phyloP scores from a whole-genome alignment of 2,113 vertebrate genomes.

The Menura novaehollandiae region DNA sequence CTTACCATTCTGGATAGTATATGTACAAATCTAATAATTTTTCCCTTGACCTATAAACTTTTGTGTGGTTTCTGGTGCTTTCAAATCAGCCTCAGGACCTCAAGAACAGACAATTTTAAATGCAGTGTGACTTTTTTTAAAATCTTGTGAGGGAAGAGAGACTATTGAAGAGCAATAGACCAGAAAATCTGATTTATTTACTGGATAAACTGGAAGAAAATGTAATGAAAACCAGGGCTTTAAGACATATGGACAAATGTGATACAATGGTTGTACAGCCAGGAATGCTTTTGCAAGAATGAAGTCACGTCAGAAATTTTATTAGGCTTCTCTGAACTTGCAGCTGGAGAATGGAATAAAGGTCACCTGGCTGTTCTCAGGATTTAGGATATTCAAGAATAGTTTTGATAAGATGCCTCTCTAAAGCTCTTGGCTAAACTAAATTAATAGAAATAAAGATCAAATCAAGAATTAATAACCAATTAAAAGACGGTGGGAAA shows the following conservation, averaged over 20 bases:
- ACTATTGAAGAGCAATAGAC: not conserved
- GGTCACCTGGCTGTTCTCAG: not conserved
- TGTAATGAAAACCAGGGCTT: not conserved
- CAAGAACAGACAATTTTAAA: not conserved
- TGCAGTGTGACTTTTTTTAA: not conserved
- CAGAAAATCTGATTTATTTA: not conserved
- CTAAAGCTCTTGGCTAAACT: not conserved
- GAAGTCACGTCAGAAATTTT: not conserved
- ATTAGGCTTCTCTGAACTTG: not conserved
- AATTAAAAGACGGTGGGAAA: not conserved
- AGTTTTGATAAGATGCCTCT: not conserved
- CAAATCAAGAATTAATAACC: not conserved
- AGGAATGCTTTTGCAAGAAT: not conserved
- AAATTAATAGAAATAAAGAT: not conserved
- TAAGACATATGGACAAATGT: not conserved
- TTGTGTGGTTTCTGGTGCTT: not conserved
- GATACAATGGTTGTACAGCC: not conserved
- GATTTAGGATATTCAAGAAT: not conserved
- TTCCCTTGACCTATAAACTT: not conserved
- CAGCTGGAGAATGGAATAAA: not conserved
- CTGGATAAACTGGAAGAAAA: not conserved
- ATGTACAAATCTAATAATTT: not conserved
- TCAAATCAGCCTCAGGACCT: not conserved
- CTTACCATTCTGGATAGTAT: not conserved
- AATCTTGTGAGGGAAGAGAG: not conserved